A percentile compares a stretch with the other conserved stretches of the same genome.
phyloP scores from a whole-genome alignment of 1,140 invertebrate genomes.

The Nymphalis io region DNA sequence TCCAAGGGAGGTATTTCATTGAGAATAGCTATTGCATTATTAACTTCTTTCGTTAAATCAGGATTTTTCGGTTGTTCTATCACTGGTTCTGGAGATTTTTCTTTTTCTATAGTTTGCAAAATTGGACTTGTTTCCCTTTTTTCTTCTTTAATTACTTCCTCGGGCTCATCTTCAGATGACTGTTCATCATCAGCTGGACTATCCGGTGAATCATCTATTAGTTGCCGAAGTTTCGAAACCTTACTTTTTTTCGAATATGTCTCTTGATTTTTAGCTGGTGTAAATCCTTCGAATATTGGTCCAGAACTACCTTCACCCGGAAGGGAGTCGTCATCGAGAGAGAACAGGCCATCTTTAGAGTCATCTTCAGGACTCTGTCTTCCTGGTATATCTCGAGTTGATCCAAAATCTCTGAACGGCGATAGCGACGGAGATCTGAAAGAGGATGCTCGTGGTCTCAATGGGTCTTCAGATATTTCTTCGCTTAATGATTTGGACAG shows the following conservation, averaged over 20 bases:
- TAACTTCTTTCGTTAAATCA: conserved; percentile 40
- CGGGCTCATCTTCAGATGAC: conserved; percentile 82
- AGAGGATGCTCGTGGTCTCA: conserved; percentile 58
- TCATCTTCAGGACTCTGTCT: conserved; percentile 78
- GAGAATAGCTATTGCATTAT: conserved; percentile 43
- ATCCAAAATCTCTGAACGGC: conserved; percentile 74
- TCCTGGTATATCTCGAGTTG: conserved; percentile 46
- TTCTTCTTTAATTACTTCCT: conserved; percentile 73
- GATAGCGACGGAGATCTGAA: conserved; percentile 72
- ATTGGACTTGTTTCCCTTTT: conserved; percentile 48
- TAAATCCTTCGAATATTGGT: conserved; percentile 79
- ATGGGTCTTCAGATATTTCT: conserved; percentile 70
- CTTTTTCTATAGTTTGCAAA: conserved; percentile 36
- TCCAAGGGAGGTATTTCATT: conserved; percentile 48
- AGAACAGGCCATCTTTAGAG: conserved; percentile 83
- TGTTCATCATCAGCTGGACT: conserved; percentile 79
- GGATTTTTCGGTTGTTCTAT: conserved; percentile 44
- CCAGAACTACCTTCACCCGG: conserved; percentile 75
- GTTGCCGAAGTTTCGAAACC: conserved; percentile 75
- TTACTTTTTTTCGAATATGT: conserved; percentile 80
- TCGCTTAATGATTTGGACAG: conserved; percentile 72
- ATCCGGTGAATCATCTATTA: conserved; percentile 78
- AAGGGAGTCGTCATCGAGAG: conserved; percentile 81
- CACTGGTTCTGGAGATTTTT: conserved; percentile 50
- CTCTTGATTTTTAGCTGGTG: conserved; percentile 79